A percentile compares a stretch with the other conserved stretches of the same genome.
These are phyloP conservation scores for Brenthis ino DNA, from an alignment of 2,888 invertebrate genomes.

Conservation along the genomic window DNA sequence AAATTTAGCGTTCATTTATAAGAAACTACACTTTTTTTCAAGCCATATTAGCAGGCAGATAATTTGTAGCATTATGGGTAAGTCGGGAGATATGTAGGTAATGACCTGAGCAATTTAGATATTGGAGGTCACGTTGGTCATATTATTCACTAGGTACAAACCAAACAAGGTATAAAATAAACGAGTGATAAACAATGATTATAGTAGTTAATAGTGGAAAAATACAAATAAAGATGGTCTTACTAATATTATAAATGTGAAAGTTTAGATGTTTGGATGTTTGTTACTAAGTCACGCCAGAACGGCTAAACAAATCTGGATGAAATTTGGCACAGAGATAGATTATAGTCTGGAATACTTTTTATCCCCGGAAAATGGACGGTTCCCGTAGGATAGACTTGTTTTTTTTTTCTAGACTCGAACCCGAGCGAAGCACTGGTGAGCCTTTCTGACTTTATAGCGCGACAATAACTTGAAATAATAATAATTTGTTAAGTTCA, in stretches of 20 bases:
- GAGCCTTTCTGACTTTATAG: neutral
- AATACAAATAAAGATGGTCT: neutral
- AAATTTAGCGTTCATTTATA: conserved; percentile 5
- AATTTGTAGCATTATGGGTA: neutral
- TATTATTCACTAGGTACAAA: neutral
- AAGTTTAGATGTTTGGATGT: too few species aligned
- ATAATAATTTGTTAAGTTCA: too few species aligned
- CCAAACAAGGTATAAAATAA: neutral
- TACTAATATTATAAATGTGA: too few species aligned
- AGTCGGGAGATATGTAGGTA: neutral
- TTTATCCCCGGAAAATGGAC: too few species aligned
- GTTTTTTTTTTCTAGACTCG: too few species aligned
- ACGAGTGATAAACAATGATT: neutral
- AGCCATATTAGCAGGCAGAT: neutral
- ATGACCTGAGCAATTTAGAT: conserved; percentile 2
- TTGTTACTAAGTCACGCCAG: too few species aligned
- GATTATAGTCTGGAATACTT: too few species aligned
- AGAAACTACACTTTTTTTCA: neutral
- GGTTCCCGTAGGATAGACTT: too few species aligned
- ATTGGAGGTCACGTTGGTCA: conserved; percentile 1
- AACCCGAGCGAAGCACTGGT: too few species aligned
- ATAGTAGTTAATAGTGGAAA: neutral
- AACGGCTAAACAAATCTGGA: too few species aligned
- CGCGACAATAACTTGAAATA: too few species aligned
- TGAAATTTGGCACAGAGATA: too few species aligned